Percentiles rank a stretch among this genome's conserved stretches.
phyloP scores from a whole-genome alignment of 2,113 vertebrate genomes.

The Brachypteracias leptosomus region DNA sequence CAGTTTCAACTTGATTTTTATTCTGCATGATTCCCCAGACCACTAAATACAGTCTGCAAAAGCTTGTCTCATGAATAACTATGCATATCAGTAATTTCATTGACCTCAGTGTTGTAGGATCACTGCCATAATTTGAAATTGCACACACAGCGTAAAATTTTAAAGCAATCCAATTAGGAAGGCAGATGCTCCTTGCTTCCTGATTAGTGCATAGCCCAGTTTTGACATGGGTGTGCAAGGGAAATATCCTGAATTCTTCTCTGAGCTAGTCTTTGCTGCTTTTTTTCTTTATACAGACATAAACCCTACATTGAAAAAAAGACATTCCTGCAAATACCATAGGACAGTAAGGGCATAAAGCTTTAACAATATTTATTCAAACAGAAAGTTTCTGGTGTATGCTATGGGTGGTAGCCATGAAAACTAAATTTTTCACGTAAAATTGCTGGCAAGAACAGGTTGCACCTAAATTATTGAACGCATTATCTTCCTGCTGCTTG shows the following conservation, averaged over 20 bases:
- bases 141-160: neutral
- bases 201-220: neutral
- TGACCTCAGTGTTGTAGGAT: neutral
- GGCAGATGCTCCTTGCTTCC: neutral
- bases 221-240: neutral
- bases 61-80: neutral
- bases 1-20: neutral
- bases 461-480: neutral
- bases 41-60: neutral
- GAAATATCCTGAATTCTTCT: neutral
- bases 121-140: neutral
- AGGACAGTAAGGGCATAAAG: neutral
- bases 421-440: neutral
- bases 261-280: neutral
- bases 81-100: neutral
- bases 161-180: slow-evolving; percentile 14
- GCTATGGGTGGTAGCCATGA: neutral
- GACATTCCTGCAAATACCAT: neutral
- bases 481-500: neutral
- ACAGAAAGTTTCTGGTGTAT: neutral
- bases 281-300: neutral
- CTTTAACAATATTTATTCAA: neutral
- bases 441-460: neutral
- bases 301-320: neutral
- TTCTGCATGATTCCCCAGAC: neutral